Base-by-base conservation (phyloP, 1,140 invertebrate genomes). In the Eumaeus atala region DNA sequence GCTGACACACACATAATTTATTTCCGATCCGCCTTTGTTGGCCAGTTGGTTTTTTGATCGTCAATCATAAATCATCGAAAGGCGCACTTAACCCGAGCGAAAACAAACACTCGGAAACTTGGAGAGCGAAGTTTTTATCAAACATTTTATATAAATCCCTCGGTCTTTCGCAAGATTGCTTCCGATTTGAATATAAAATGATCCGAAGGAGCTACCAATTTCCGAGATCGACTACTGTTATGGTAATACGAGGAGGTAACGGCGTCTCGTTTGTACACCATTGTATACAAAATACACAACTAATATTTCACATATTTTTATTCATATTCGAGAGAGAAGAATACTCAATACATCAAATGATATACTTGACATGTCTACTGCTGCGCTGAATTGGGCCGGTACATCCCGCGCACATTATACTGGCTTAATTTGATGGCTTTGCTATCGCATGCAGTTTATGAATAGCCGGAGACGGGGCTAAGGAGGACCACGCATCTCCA, bases 1-100 rank as follows among this genome's bases (percentile, higher is more conserved):
- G 72, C 70, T 72, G 75, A 76, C 72, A 73, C 68, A 62, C 61
- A 67, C 67, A 67, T 70, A 76, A 84, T 80, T 84, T 77, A 76
- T 82, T 65, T 77, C 72, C 71, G 62, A 80, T 74, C 59, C 61
- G 61, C 70, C 69, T 74, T 80, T 82, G 77, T 79, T 70, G 58
- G 64, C 61, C 64, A 65, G 62, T 70, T 64, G 65, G 65, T 63
- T 74, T 70, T 66, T 62, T 58, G 50, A 52, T 62, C 44, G 55
- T 69, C 57, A 58, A 63, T 47, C 54, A 42, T 63, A 72, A 72
- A 72, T 70, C 57, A 61, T 59, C 35, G 51, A n/a, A n/a, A 62
- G 56, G 44, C 61, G 48, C 38, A 50, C 59, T 61, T 53, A 51
- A 56, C 40, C 62, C 56, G 54, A 59, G 51, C 58, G 57, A 66